Evolutionary conservation across 2,113 vertebrate species (phyloP), one percentile per base, ranked within the genome.

Genomic region (Gymnobelideus leadbeateri): DNA sequence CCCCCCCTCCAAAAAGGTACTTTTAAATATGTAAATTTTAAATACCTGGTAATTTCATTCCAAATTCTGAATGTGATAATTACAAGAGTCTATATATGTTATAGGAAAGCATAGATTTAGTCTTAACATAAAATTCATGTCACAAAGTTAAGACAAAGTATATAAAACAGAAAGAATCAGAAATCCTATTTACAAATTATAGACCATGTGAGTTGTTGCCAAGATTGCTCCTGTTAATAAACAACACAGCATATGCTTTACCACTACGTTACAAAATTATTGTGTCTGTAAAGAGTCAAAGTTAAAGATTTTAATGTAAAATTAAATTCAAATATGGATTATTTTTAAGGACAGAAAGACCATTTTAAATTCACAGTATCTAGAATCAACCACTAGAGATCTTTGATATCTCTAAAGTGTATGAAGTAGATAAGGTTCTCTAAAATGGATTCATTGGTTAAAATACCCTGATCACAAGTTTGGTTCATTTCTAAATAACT

Each of bases 151-250:
- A 55, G 97, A 98, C 91, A 55, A 55, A 97, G 95, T 92, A n/a
- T 97, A 96, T 91, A 96, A 98, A 92, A 57, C 57, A 96, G 84
- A 89, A 89, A 51, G 51, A 52, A 52, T 97, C 93, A 95, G 90
- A 96, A 97, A 97, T 91, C 0, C 0, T 98, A 98, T 98, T 98
- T 98, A 98, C 98, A 98, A 98, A 98, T 97, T 89, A 95, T 96
- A 98, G 51, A 96, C 94, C 51, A 52, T 4, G 94, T 90, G 96
- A 97, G 94, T 98, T 91, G 96, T 0, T 92, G 95, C 97, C 93
- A 97, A 98, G 89, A 95, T 52, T 92, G 89, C 94, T 96, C 94
- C 89, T 96, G 92, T 96, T 55, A 25, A 7, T 0, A 11, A 97
- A 95, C 51, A 94, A 94, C 93, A 96, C 94, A 77, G 92, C 93